phyloP scores from a whole-genome alignment of 2,113 vertebrate genomes.

The Oxyura jamaicensis region DNA sequence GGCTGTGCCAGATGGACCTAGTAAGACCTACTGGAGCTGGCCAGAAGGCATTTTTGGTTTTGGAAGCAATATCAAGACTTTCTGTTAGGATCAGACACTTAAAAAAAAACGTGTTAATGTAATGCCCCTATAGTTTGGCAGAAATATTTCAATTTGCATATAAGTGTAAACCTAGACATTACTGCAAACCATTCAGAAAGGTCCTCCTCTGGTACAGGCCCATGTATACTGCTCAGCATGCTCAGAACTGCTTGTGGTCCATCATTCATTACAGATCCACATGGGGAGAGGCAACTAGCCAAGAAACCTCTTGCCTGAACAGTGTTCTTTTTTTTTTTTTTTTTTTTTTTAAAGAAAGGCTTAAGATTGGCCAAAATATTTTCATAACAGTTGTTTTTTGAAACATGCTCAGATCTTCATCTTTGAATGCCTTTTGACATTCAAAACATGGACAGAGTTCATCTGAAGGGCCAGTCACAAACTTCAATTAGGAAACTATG shows the following conservation, averaged over 20 bases:
- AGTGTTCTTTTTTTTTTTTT: neutral
- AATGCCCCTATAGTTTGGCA: rapidly evolving
- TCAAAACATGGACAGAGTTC: neutral
- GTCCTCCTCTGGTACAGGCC: neutral
- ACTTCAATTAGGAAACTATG: neutral
- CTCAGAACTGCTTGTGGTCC: neutral
- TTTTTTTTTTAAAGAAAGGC: neutral
- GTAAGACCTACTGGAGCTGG: neutral
- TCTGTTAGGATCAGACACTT: neutral
- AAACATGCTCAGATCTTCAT: neutral
- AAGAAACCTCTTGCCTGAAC: neutral
- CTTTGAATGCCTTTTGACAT: neutral
- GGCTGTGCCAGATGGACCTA: neutral
- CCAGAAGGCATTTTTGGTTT: neutral
- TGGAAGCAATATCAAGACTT: neutral
- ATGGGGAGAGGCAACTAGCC: neutral
- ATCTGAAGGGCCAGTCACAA: neutral
- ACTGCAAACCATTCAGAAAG: neutral
- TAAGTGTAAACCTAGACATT: neutral
- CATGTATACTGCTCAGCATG: neutral
- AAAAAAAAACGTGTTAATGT: neutral
- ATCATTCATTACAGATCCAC: neutral
- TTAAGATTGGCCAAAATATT: neutral
- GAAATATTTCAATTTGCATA: neutral
- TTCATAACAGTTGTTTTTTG: neutral